Percentiles rank a stretch among this genome's conserved stretches.
Evolutionary conservation across 2,888 invertebrate species (phyloP).

Genomic region (Thyatira batis): DNA sequence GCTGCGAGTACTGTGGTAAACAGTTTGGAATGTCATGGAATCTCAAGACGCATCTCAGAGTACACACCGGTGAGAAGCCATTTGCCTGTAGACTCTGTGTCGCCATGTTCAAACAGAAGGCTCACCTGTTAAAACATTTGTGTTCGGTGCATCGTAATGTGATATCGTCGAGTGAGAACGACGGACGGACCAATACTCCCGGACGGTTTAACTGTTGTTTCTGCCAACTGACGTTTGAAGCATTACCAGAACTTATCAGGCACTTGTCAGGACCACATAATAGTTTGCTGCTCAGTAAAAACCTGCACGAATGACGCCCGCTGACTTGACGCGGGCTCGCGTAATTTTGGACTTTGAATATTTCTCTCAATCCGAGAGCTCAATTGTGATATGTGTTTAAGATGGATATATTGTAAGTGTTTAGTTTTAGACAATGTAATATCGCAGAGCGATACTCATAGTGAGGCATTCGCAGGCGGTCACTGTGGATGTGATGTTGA

Average conservation of each 20-base stretch:
- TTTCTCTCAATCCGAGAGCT: slow-evolving; percentile 70
- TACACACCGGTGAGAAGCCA: slow-evolving; percentile 94
- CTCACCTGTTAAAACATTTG: slow-evolving; percentile 92
- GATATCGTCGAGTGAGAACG: slow-evolving; percentile 91
- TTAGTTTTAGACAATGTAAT: slow-evolving; percentile 65
- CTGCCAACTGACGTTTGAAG: slow-evolving; percentile 92
- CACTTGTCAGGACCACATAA: slow-evolving; percentile 95
- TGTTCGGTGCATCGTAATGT: slow-evolving; percentile 95
- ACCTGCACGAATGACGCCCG: slow-evolving; percentile 87
- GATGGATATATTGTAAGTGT: slow-evolving; percentile 69
- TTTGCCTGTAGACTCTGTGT: slow-evolving; percentile 94
- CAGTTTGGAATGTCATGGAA: slow-evolving; percentile 97
- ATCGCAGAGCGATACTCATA: slow-evolving; percentile 79
- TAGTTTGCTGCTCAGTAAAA: slow-evolving; percentile 92
- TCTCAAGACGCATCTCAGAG: slow-evolving; percentile 92
- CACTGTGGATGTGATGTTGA: slow-evolving; percentile 63
- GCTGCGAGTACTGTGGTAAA: slow-evolving; percentile 94
- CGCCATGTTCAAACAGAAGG: slow-evolving; percentile 96
- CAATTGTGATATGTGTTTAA: slow-evolving; percentile 82
- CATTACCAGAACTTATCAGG: slow-evolving; percentile 92
- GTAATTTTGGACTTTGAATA: slow-evolving; percentile 72
- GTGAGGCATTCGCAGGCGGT: slow-evolving; percentile 61
- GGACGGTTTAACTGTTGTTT: slow-evolving; percentile 93
- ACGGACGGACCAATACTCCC: slow-evolving; percentile 83
- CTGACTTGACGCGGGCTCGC: slow-evolving; percentile 59